Base-by-base conservation (phyloP, 2,888 invertebrate genomes). In the Nomada fucata region DNA sequence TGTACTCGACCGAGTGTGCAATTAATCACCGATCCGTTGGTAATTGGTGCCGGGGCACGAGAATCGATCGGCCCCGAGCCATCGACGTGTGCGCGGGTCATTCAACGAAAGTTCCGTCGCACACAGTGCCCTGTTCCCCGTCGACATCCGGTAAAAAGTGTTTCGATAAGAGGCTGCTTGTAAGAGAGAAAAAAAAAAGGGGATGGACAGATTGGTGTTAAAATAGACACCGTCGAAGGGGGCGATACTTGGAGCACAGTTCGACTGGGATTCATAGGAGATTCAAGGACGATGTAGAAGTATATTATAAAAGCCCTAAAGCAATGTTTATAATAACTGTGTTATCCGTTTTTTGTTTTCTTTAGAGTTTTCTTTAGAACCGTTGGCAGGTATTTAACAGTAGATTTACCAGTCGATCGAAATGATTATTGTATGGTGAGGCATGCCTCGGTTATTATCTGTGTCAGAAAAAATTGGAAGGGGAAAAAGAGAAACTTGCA, bases 11-110 rank as follows among this genome's bases (percentile, higher is more conserved):
- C 83, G 82, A 86, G 86, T 86, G 83, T 86, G 79, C 83, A 86
- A 88, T 88, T 86, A 85, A 88, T 83, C 86, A 79, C 61, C 78
- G 83, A 88, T 82, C 82, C 85, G 79, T 85, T 78, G 76, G 74
- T 85, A 86, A 87, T 87, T 82, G 85, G 75, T 79, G 81, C 50
- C 79, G 78, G 53, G 60, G 80, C 69, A 77, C 63, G 69, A 69
- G 86, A 86, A 83, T 86, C 86, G 87, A 88, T 85, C 84, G 83
- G 84, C 75, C 71, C 79, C 20, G 68, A 80, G 73, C 79, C 47
- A 65, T 77, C 76, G 75, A 72, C 75, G 79, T 79, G 83, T 77
- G 72, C 68, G 75, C 73, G 76, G 72, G 47, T 81, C 87, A 83
- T 79, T 85, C 81, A 79, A 83, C 76, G 83, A 87, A 83, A 87